Evolutionary conservation across 2,113 vertebrate species (phyloP).

Genomic region (Phalacrocorax brasilianus): DNA sequence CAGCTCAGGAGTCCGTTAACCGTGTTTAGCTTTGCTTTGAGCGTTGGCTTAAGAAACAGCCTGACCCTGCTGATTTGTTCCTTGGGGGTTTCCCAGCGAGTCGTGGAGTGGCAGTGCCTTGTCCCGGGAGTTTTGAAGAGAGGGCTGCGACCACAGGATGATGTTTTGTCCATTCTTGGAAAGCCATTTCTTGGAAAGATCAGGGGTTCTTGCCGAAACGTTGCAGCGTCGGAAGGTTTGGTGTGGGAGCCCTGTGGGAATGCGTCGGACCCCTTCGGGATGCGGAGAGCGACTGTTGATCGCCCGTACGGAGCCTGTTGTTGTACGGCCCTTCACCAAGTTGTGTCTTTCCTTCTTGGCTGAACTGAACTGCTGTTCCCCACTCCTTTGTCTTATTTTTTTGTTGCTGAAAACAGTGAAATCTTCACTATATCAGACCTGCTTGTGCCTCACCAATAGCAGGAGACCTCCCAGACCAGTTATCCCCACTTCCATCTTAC

Average conservation of each 20-base stretch:
- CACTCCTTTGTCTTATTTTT: background rate
- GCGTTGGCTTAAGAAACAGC: background rate
- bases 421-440: background rate
- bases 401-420: background rate
- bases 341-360: background rate
- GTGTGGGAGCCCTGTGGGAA: background rate
- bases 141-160: background rate
- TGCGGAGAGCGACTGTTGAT: background rate
- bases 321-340: background rate
- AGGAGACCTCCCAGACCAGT: background rate
- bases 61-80: background rate
- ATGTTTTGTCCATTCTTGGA: background rate
- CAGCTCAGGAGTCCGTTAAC: background rate
- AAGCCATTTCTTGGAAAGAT: slow-evolving; percentile 4
- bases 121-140: background rate
- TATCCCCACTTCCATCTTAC: background rate
- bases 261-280: background rate
- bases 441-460: background rate
- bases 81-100: background rate
- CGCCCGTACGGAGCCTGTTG: rapidly evolving
- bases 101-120: background rate
- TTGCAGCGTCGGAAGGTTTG: background rate
- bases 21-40: slow-evolving; percentile 1
- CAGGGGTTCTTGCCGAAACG: background rate
- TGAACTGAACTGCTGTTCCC: background rate